Evolutionary conservation across 2,113 vertebrate genomes (phyloP).

Genomic region (Setophaga petechia): DNA sequence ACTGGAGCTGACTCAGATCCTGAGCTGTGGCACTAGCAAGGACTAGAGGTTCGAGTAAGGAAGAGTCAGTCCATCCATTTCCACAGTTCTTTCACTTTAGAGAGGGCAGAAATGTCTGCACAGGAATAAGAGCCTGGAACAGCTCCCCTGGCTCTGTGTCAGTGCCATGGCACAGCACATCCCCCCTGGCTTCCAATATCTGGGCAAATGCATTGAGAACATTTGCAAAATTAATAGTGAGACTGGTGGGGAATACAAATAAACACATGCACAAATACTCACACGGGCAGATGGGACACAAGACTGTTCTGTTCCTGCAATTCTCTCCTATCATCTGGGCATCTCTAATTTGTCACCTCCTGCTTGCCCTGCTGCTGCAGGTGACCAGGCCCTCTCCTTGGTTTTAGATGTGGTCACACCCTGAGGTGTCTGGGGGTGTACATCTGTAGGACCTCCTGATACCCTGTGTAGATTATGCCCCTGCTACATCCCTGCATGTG

Average conservation of each 20-base stretch:
- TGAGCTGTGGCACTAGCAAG: background rate
- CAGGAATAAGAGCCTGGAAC: background rate
- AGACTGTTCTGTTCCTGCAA: background rate
- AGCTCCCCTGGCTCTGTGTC: background rate
- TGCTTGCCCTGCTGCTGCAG: background rate
- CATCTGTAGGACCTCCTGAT: background rate
- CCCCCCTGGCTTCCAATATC: background rate
- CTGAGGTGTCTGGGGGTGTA: background rate
- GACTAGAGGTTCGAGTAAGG: background rate
- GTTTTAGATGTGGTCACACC: background rate
- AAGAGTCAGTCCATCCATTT: background rate
- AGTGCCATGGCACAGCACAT: background rate
- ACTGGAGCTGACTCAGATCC: background rate
- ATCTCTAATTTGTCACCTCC: background rate
- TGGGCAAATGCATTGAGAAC: background rate
- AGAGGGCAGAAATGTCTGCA: background rate
- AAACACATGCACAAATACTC: background rate
- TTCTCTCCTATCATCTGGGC: background rate
- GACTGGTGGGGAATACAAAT: background rate
- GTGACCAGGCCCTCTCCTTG: background rate
- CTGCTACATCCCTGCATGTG: background rate
- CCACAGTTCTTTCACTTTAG: background rate
- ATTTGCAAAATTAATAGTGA: background rate
- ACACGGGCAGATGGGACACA: background rate
- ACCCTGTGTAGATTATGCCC: rapidly evolving